Conservation (phyloP, 2,888 invertebrate genomes). For the Aproaerema taeniolella region DNA sequence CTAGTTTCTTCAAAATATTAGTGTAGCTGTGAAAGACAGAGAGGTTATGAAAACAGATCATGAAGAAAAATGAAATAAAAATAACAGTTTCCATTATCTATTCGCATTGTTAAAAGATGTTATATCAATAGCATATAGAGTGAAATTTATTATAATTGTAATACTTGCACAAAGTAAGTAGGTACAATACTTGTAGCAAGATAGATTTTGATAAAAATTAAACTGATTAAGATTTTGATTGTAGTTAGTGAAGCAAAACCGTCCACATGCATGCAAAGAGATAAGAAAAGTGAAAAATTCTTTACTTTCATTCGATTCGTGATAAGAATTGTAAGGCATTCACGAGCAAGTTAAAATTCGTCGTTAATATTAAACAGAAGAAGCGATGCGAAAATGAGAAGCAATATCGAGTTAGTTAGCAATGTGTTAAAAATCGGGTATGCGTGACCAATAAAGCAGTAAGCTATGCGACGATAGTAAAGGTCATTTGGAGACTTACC, state of each 20-base stretch:
- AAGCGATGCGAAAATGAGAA: conserved; percentile 1
- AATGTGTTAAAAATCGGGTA: conserved; percentile 18
- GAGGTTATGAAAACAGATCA: no score
- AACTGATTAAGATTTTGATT: no score
- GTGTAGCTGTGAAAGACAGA: no score
- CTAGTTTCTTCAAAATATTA: no score
- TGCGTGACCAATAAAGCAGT: conserved; percentile 25
- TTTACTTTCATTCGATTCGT: neutral
- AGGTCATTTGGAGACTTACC: conserved; percentile 49
- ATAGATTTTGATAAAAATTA: no score
- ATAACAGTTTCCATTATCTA: no score
- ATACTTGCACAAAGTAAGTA: no score
- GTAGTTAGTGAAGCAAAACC: neutral
- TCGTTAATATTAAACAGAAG: neutral
- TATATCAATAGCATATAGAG: no score
- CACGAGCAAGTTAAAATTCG: neutral
- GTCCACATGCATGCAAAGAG: neutral
- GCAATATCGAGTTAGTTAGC: conserved; percentile 12
- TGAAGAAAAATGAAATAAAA: no score
- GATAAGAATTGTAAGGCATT: neutral
- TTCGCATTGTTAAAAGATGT: no score
- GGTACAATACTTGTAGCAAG: no score
- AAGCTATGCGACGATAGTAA: conserved; percentile 29
- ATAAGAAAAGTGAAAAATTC: neutral
- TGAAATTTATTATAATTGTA: no score